Evolutionary conservation across 1,140 invertebrate genomes (phyloP).

Genomic region (Rhynchophorus ferrugineus): DNA sequence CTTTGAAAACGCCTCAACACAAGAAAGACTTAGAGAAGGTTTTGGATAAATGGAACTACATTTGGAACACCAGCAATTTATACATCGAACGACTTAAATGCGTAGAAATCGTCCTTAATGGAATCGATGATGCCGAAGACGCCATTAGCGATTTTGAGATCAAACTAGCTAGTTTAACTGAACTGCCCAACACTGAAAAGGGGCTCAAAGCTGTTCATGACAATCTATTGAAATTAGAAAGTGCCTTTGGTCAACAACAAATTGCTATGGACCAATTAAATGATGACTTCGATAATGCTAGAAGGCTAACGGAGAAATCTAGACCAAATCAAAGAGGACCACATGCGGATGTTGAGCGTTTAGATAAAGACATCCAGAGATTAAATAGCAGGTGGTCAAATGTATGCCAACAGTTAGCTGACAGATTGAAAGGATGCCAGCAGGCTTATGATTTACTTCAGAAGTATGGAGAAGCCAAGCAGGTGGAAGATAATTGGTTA

Average conservation of each 20-base stretch:
- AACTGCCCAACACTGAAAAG: constrained; percentile 75
- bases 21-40: constrained; percentile 84
- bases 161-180: constrained; percentile 76
- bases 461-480: constrained; percentile 77
- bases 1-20: constrained; percentile 79
- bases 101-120: constrained; percentile 80
- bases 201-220: constrained; percentile 61
- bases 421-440: constrained; percentile 82
- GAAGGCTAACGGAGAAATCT: constrained; percentile 79
- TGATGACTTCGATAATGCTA: constrained; percentile 79
- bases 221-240: constrained; percentile 71
- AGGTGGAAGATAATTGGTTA: constrained; percentile 81
- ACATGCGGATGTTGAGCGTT: constrained; percentile 78
- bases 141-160: constrained; percentile 88
- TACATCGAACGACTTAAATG: constrained; percentile 89
- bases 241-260: constrained; percentile 75
- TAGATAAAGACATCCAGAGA: constrained; percentile 89
- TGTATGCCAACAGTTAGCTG: constrained; percentile 82
- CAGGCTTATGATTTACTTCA: constrained; percentile 77
- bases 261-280: constrained; percentile 82
- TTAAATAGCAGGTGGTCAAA: constrained; percentile 85
- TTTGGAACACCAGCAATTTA: constrained; percentile 77
- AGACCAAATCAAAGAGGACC: constrained; percentile 58
- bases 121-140: constrained; percentile 81
- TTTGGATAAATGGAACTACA: constrained; percentile 83